Percentiles rank a stretch among this genome's conserved stretches.
These are phyloP conservation scores for Emys orbicularis DNA, from an alignment of 2,797 vertebrate genomes.

Conservation along the genomic window DNA sequence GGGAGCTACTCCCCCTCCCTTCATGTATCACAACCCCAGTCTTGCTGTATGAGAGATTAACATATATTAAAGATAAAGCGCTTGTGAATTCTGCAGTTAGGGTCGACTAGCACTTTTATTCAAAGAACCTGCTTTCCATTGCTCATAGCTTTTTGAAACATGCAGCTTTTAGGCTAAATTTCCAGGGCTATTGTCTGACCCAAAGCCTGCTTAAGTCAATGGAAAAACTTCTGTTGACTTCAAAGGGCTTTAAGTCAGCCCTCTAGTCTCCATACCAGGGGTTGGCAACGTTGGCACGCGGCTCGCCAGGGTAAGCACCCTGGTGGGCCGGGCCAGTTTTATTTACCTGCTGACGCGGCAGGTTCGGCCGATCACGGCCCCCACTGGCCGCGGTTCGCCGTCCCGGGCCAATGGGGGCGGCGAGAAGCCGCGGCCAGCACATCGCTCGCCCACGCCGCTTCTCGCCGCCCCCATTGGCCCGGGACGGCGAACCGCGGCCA, in stretches of 20 bases:
- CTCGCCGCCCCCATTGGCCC: too few relatives aligned
- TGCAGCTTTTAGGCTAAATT: not conserved
- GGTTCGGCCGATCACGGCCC: too few relatives aligned
- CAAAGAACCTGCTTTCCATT: slow-evolving; percentile 19
- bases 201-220: not conserved
- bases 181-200: not conserved
- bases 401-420: too few relatives aligned
- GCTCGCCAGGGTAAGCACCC: too few relatives aligned
- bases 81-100: not conserved
- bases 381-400: too few relatives aligned
- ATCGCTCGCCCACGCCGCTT: too few relatives aligned
- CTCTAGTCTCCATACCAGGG: not conserved
- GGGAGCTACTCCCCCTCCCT: too few relatives aligned
- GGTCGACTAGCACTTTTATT: not conserved
- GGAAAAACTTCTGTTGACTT: not conserved
- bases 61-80: not conserved
- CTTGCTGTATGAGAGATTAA: not conserved
- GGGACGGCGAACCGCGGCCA: too few relatives aligned
- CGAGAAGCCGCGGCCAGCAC: too few relatives aligned
- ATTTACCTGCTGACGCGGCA: too few relatives aligned
- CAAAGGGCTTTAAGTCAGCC: not conserved
- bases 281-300: too few relatives aligned
- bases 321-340: too few relatives aligned
- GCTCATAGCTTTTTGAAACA: slow-evolving; percentile 31
- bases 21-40: not conserved